Evolutionary conservation across 2,113 vertebrate species (phyloP).

Genomic region (Nannospalax galili): DNA sequence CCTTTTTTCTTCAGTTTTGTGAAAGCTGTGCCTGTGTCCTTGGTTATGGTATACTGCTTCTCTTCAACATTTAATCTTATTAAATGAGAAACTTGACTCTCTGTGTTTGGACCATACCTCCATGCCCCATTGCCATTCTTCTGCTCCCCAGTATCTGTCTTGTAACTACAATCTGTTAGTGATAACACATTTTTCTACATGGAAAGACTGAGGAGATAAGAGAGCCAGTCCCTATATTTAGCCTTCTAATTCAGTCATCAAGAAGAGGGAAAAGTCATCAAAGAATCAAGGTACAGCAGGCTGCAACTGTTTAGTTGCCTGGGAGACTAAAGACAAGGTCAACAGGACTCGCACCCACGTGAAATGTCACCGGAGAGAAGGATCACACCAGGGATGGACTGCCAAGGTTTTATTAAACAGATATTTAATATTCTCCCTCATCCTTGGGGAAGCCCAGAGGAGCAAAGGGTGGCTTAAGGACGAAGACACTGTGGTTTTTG

Average conservation of each 20-base stretch:
- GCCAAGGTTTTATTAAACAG: constrained; percentile 23
- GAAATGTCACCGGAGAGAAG: constrained; percentile 24
- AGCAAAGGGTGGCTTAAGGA: constrained; percentile 35
- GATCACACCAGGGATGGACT: neutral
- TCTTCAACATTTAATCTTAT: neutral
- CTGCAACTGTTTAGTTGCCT: constrained; percentile 32
- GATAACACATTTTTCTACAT: constrained; percentile 57
- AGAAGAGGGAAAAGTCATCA: constrained; percentile 48
- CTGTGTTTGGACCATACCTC: constrained; percentile 7
- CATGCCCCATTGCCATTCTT: neutral
- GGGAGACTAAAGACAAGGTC: constrained; percentile 67
- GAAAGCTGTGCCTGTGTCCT: neutral
- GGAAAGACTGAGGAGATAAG: constrained; percentile 50
- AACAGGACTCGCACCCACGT: constrained; percentile 9
- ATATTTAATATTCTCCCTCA: constrained; percentile 61
- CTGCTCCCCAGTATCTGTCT: neutral
- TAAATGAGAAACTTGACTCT: neutral
- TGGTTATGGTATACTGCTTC: neutral
- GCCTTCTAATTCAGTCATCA: constrained; percentile 51
- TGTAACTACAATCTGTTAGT: constrained; percentile 29
- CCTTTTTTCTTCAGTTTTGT: constrained; percentile 17
- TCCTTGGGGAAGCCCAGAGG: neutral
- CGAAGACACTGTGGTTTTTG: constrained; percentile 29
- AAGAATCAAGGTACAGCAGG: constrained; percentile 55
- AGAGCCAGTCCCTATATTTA: constrained; percentile 63